Base-by-base conservation (phyloP, 2,888 invertebrate species). In the Heliconius ismenius region DNA sequence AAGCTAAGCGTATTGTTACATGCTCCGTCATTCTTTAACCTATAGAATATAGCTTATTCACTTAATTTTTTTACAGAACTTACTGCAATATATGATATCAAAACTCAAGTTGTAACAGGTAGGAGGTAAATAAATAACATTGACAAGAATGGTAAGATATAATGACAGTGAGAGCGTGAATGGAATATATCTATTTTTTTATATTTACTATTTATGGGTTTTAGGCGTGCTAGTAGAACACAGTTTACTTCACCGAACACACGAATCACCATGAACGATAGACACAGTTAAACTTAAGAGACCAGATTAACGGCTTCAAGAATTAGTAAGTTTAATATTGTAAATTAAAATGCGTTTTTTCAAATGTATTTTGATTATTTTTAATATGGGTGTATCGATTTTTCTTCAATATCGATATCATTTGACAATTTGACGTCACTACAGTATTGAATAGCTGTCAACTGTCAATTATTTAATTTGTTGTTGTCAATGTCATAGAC, bases 1-100 rank as follows among this genome's bases (percentile, higher is more conserved):
- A 93, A 15, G 96, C 96, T 80, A 96, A 88, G 60, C 95, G 94
- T 82, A 96, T 96, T 76, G 95, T 94, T 74, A 96, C 96, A 84
- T 94, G 95, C 58, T 95, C 90, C 18, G 92, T 87, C 95, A 95
- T 95, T 81, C 73, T 81, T n/a, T 18, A 62, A 60, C 2, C 32
- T 39, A 43, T n/a, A 28, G 13, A 7, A 15, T 36, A 21, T 7
- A 24, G 60, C 63, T 36, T 26, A 10, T 28, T 43, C 11, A 1
- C 1, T 28, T 4, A 49, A 1, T 32, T 62, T 15, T 10, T 21
- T 49, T 49, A 49, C 49, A 49, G 7, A 49, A 21, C 2, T 49
- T 2, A 21, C 6, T 18, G 1, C 43, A 65, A 65, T 65, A 7
- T 39, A 15, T 65, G 15, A 10, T 39, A 39, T 39, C 36, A 32